Evolutionary conservation across 2,888 invertebrate genomes (phyloP), one percentile per base, ranked within the genome.

Genomic region (Rhagonycha fulva): DNA sequence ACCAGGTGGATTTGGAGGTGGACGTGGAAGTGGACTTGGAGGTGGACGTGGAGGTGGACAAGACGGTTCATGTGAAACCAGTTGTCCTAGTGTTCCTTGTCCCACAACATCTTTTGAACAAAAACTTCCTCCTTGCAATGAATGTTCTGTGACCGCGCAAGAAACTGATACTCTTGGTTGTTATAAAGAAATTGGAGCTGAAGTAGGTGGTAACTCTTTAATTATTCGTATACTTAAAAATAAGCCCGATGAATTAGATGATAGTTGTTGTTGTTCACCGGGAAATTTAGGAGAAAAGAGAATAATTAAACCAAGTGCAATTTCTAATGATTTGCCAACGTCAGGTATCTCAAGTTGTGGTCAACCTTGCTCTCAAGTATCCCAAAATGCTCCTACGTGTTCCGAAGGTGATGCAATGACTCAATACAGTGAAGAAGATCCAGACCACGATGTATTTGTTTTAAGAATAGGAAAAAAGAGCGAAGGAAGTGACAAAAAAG

Each of bases 271-370:
- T 3, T 14, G 69, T 26, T 23, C 28, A 11, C 19, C n/a, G 12
- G 14, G 60, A 23, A 4, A 63, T 32, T 23, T 14, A n/a, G 60
- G 62, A 11, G 70, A 28, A 3, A 26, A 32, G 30, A 71, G 71
- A n/a, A 19, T 19, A 14, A 10, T 1, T 11, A 14, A 23, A 14
- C 9, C 24, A 63, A 19, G 26, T 32, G 14, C 11, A 14, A 61
- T 47, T n/a, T 47, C 26, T 11, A 14, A 24, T 23, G 32, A 9
- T 61, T 24, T 47, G 10, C 86, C 87, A 9, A 62, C 14, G n/a
- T 24, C 26, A 14, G 62, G 3, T 86, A 86, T 75, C 10, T n/a
- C 26, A 10, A 3, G 14, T 11, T 62, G 24, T 10, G 24, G 69
- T 7, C 23, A 60, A 60, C 23, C 14, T 61, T 7, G 12, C 61